Percentiles rank a stretch among this genome's conserved stretches.
Evolutionary conservation across 1,140 invertebrate species (phyloP).

Genomic region (Atopsyche davidsoni): DNA sequence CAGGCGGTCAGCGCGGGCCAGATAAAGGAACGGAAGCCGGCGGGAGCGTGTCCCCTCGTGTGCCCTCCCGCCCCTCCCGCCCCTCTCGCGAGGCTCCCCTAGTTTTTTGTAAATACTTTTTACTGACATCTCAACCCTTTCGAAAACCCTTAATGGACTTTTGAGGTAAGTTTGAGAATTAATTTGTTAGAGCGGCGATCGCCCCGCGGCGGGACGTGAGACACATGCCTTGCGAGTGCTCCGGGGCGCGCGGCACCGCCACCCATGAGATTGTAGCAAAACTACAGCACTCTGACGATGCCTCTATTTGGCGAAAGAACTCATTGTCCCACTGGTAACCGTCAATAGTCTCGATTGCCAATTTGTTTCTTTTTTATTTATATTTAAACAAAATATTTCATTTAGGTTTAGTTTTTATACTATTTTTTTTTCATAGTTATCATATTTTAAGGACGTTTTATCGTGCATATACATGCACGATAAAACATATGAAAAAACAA

Average conservation of each 20-base stretch:
- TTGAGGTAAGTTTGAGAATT: conserved; percentile 30
- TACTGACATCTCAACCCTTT: conserved; percentile 27
- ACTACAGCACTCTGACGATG: no score
- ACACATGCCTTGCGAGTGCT: conserved; percentile 24
- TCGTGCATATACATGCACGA: no score
- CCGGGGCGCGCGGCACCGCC: no score
- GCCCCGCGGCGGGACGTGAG: conserved; percentile 26
- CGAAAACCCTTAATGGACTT: conserved; percentile 27
- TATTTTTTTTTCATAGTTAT: no score
- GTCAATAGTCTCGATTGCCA: no score
- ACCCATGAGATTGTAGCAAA: no score
- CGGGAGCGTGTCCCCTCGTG: neutral
- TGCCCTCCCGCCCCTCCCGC: conserved; percentile 19
- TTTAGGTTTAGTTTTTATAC: neutral
- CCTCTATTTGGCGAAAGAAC: no score
- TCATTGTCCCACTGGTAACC: no score
- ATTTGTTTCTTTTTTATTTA: neutral
- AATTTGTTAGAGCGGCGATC: conserved; percentile 26
- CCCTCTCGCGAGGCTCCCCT: neutral
- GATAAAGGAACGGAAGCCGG: conserved; percentile 8
- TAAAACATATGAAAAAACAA: no score
- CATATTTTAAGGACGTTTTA: no score
- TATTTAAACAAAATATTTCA: neutral
- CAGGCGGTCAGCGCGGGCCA: no score
- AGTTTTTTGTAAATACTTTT: conserved; percentile 13